A percentile compares a stretch with the other conserved stretches of the same genome.
These are phyloP conservation scores for Harpalus rubripes DNA, from an alignment of 2,888 invertebrate species.

Conservation along the genomic window DNA sequence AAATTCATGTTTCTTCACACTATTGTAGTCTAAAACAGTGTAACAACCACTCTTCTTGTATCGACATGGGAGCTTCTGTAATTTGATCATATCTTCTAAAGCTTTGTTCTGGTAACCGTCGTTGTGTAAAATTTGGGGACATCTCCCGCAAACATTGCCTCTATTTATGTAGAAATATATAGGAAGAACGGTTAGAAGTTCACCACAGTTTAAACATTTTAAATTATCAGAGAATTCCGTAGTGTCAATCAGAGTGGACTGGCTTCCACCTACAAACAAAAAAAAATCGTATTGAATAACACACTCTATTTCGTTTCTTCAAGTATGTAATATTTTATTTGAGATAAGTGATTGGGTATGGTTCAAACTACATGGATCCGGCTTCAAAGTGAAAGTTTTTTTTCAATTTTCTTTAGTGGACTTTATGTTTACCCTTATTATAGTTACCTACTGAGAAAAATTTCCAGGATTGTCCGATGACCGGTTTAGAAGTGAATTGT, in stretches of 20 bases:
- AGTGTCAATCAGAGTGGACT: neutral
- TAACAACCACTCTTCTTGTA: neutral
- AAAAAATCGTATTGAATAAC: neutral
- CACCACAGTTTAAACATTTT: conserved; percentile 13
- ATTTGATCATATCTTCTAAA: conserved; percentile 21
- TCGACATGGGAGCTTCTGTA: conserved; percentile 30
- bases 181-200: conserved; percentile 23
- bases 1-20: conserved; percentile 30
- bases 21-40: conserved; percentile 4
- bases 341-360: no score
- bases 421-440: no score
- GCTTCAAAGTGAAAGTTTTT: no score
- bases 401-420: no score
- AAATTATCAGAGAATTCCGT: neutral
- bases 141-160: conserved; percentile 40
- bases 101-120: neutral
- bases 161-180: neutral
- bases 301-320: no score
- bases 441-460: no score
- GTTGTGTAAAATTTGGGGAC: neutral
- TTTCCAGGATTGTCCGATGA: no score
- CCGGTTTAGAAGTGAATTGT: no score
- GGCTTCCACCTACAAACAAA: neutral
- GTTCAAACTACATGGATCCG: no score
- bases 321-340: no score